Base-by-base conservation (phyloP, 2,113 vertebrate species). In the Damaliscus lunatus region DNA sequence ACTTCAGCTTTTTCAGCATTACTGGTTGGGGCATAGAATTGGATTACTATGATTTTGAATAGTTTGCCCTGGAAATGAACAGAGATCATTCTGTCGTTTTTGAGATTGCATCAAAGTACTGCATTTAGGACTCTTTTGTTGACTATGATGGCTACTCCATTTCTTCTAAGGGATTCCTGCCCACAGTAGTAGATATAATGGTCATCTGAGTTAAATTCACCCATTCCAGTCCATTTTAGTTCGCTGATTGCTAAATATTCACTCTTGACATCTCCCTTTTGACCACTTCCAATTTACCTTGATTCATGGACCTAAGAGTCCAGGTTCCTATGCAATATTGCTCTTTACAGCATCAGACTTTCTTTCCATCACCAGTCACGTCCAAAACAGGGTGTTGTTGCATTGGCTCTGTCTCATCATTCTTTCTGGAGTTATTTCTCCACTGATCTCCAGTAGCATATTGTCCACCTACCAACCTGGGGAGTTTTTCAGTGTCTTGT, bases 261-360 rank as follows among this genome's bases (percentile, higher is more conserved):
- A 64, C 31, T n/a, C 31, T n/a, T 0, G 7, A 3, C 31, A n/a
- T 64, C 31, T n/a, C 7, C 7, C 16, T 3, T 64, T n/a, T 33
- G 31, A n/a, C 62, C 15, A 1, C 62, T 64, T 64, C 31, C 31
- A 64, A n/a, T 64, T 64, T 64, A 0, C 62, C 7, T 64, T 64
- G 31, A n/a, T 64, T 64, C 15, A 17, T 64, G 33, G 31, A 19
- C 31, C 62, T 64, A n/a, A n/a, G 15, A 64, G 16, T 64, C 62
- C 31, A n/a, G 33, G 16, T 64, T 64, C 62, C 62, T 17, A 17
- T n/a, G 33, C 31, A 64, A n/a, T n/a, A n/a, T 17, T 64, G 62
- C 62, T 64, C 31, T 64, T 64, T 64, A 64, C 15, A n/a, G 33
- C 31, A 64, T 64, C 31, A 33, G 60, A 64, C 33, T 64, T 64